These are phyloP conservation scores for Eudemis profundana DNA, from an alignment of 2,888 invertebrate genomes.

Conservation along the genomic window DNA sequence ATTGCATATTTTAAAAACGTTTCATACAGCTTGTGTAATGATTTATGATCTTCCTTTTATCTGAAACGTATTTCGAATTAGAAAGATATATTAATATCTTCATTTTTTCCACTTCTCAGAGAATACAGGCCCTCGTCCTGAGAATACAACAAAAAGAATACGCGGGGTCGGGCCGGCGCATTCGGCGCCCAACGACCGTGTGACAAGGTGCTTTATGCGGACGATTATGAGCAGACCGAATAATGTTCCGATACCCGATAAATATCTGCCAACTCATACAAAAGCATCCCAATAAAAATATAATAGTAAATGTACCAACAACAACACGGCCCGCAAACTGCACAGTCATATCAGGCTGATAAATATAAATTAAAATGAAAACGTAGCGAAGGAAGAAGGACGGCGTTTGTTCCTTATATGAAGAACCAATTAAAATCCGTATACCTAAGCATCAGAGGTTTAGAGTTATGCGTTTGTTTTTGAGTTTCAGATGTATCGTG, in stretches of 20 bases:
- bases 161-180: slow-evolving; percentile 74
- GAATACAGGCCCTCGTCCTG: slow-evolving; percentile 76
- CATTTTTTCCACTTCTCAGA: slow-evolving; percentile 84
- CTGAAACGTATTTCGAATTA: slow-evolving; percentile 84
- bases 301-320: slow-evolving; percentile 84
- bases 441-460: slow-evolving; percentile 43
- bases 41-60: slow-evolving; percentile 83
- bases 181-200: slow-evolving; percentile 84
- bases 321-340: slow-evolving; percentile 77
- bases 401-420: slow-evolving; percentile 56
- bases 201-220: slow-evolving; percentile 85
- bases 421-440: slow-evolving; percentile 70
- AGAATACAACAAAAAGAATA: slow-evolving; percentile 82
- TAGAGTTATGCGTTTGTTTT: neutral
- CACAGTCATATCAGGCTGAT: slow-evolving; percentile 80
- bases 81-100: slow-evolving; percentile 85
- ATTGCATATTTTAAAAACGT: slow-evolving; percentile 74
- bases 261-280: slow-evolving; percentile 86
- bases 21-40: slow-evolving; percentile 74
- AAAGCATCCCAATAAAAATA: slow-evolving; percentile 85
- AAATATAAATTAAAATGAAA: slow-evolving; percentile 78
- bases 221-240: slow-evolving; percentile 83
- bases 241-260: slow-evolving; percentile 84
- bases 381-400: slow-evolving; percentile 63
- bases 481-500: slow-evolving; percentile 16